Conservation (phyloP, 30 jellyfish, hydroid and myxozoan species). For the Hydractinia echinata region DNA sequence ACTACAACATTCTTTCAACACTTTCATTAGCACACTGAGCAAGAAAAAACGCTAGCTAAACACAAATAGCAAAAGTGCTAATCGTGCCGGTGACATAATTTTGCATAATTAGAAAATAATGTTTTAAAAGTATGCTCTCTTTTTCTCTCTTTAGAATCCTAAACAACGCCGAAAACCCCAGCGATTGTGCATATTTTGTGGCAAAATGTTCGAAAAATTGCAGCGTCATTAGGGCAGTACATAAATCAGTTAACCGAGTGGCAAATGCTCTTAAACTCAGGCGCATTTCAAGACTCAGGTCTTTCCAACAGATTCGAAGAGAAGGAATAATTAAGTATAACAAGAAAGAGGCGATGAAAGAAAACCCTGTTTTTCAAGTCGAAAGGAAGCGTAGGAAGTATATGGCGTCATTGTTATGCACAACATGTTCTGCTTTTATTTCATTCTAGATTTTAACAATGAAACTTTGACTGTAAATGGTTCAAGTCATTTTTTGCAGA, state of each 20-base stretch:
- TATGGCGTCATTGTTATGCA: not conserved
- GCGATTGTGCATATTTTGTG: not conserved
- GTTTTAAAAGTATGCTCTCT: too few species aligned
- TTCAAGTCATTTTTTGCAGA: too few species aligned
- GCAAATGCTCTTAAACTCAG: not conserved
- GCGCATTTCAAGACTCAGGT: not conserved
- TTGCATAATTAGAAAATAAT: too few species aligned
- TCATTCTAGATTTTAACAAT: too few species aligned
- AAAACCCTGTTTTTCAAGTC: conserved; percentile 2
- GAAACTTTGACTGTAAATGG: too few species aligned
- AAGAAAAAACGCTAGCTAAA: too few species aligned
- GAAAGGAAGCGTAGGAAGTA: conserved; percentile 11
- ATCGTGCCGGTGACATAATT: too few species aligned
- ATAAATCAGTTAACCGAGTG: not conserved
- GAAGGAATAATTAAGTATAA: not conserved
- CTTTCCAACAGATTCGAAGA: conserved; percentile 4
- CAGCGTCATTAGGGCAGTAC: not conserved
- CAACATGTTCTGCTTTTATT: conserved; percentile 16
- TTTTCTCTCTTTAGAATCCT: too few species aligned
- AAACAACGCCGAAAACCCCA: too few species aligned
- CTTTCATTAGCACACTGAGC: too few species aligned
- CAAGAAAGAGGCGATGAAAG: conserved; percentile 7
- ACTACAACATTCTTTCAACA: too few species aligned
- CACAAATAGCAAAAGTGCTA: too few species aligned
- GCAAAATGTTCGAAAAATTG: not conserved